phyloP scores from a whole-genome alignment of 2,888 invertebrate species.

The Callyntrura guangdongensis region DNA sequence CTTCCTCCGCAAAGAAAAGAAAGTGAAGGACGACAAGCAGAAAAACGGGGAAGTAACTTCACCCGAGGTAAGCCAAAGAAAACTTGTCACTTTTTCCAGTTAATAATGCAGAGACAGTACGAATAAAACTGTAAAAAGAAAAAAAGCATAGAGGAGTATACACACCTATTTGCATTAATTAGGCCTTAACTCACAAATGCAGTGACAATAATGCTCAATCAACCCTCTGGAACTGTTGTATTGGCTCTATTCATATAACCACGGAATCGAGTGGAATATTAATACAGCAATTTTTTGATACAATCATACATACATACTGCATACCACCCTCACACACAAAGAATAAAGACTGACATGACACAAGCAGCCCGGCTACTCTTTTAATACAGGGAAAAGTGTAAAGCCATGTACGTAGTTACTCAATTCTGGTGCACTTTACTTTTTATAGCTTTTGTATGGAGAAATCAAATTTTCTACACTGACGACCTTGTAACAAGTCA shows the following conservation, averaged over 20 bases:
- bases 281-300: constrained; percentile 3
- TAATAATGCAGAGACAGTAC: background rate
- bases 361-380: background rate
- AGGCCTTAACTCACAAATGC: background rate
- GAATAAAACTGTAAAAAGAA: background rate
- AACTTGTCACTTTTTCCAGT: background rate
- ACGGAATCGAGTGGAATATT: background rate
- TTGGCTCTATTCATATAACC: constrained; percentile 7
- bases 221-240: background rate
- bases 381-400: background rate
- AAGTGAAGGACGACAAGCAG: constrained; percentile 84
- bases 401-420: background rate
- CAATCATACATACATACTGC: background rate
- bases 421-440: constrained; percentile 46
- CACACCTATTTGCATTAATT: constrained; percentile 21
- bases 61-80: constrained; percentile 81
- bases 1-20: constrained; percentile 84
- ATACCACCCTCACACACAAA: constrained; percentile 25
- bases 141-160: background rate
- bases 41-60: constrained; percentile 83
- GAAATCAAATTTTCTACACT: constrained; percentile 78
- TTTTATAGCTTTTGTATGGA: constrained; percentile 62
- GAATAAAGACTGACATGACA: background rate
- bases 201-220: constrained; percentile 1
- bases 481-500: constrained; percentile 71